phyloP scores from a whole-genome alignment of 1,140 invertebrate species.

The Eufriesea mexicana region DNA sequence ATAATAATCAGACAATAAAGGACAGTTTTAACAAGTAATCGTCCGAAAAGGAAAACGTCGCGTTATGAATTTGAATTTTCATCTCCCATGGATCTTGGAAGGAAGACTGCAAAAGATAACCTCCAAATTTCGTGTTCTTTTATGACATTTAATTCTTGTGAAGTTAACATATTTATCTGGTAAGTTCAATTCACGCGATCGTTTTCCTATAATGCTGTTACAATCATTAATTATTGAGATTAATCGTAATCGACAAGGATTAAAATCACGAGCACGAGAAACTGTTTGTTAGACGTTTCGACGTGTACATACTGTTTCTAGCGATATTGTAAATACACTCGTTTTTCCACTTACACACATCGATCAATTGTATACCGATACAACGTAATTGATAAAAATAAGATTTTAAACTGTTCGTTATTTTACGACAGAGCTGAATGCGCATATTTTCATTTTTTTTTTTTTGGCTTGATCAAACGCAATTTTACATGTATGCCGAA shows the following conservation, averaged over 20 bases:
- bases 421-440: neutral
- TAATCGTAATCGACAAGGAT: neutral
- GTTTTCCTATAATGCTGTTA: neutral
- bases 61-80: neutral
- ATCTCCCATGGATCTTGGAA: neutral
- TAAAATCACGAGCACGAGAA: constrained; percentile 17
- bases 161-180: neutral
- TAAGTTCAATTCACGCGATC: neutral
- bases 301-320: constrained; percentile 19
- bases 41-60: neutral
- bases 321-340: constrained; percentile 37
- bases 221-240: neutral
- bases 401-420: neutral
- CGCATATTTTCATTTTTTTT: neutral
- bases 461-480: neutral
- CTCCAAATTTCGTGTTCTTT: neutral
- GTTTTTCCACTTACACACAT: constrained; percentile 8
- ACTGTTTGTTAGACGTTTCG: constrained; percentile 1
- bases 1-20: constrained; percentile 30
- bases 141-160: neutral
- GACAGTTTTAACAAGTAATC: constrained; percentile 17
- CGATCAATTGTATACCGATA: neutral
- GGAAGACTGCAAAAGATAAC: neutral
- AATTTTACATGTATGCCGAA: neutral
- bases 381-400: neutral